These are phyloP conservation scores for Anas platyrhynchos DNA, from an alignment of 2,113 vertebrate genomes.

Conservation along the genomic window DNA sequence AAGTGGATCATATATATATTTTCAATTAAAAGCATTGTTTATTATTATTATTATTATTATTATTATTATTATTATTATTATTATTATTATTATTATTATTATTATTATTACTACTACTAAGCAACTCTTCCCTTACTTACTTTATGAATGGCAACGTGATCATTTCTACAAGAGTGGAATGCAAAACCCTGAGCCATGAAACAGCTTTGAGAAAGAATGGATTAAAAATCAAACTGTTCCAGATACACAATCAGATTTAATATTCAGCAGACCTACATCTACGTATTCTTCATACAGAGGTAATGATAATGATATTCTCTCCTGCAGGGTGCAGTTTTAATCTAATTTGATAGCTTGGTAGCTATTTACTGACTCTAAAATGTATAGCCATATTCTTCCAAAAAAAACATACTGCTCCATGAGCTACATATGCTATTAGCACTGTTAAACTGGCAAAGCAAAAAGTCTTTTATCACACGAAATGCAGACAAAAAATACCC, in stretches of 20 bases:
- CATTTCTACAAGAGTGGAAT: background rate
- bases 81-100: background rate
- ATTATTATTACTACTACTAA: too few relatives aligned
- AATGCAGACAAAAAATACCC: background rate
- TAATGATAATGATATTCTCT: background rate
- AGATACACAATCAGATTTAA: background rate
- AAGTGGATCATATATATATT: background rate
- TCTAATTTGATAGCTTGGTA: background rate
- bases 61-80: too few relatives aligned
- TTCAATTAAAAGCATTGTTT: background rate
- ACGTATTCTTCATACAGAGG: background rate
- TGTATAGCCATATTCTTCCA: background rate
- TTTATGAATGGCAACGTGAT: background rate
- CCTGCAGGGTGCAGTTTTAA: background rate
- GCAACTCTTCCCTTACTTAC: background rate
- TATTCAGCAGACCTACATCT: background rate
- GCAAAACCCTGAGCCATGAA: background rate
- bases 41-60: background rate
- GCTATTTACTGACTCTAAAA: background rate
- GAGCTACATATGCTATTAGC: background rate
- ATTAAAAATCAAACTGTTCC: background rate
- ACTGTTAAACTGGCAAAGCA: background rate
- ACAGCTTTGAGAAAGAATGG: background rate
- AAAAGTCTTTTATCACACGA: background rate
- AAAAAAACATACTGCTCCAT: background rate